A percentile compares a stretch with the other conserved stretches of the same genome.
Conservation (phyloP, 2,113 vertebrate species). For the Oncorhynchus gorbuscha region DNA sequence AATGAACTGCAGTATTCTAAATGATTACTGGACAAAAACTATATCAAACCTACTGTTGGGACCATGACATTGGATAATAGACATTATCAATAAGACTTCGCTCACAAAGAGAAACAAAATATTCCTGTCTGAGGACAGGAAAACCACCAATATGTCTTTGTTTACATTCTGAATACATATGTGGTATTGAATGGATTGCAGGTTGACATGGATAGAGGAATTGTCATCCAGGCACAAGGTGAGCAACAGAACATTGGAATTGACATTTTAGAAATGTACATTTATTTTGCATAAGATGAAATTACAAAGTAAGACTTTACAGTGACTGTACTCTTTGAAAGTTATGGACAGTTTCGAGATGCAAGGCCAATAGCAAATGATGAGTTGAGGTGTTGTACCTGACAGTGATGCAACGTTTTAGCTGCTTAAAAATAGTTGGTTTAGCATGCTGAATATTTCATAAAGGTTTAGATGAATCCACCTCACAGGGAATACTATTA, state of each 20-base stretch:
- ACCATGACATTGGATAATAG: not conserved
- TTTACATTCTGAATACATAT: slow-evolving; percentile 37
- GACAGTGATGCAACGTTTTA: not conserved
- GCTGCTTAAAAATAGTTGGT: not conserved
- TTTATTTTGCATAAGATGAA: not conserved
- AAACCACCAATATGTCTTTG: slow-evolving; percentile 12
- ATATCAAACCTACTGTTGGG: not conserved
- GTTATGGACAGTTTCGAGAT: not conserved
- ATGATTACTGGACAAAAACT: not conserved
- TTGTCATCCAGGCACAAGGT: not conserved
- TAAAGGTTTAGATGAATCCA: not conserved
- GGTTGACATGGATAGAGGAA: not conserved
- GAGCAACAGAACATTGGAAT: not conserved
- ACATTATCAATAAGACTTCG: not conserved
- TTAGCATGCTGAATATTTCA: not conserved
- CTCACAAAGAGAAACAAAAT: not conserved
- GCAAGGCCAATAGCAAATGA: not conserved
- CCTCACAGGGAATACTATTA: not conserved
- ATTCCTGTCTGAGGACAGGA: not conserved
- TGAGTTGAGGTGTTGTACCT: not conserved
- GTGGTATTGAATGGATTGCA: slow-evolving; percentile 1
- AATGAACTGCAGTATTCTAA: not conserved
- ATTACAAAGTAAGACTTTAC: not conserved
- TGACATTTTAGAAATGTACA: not conserved
- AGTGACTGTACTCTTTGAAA: not conserved